Evolutionary conservation across 2,888 invertebrate genomes (phyloP), one percentile per base, ranked within the genome.

Genomic region (Sminthurides aquaticus): DNA sequence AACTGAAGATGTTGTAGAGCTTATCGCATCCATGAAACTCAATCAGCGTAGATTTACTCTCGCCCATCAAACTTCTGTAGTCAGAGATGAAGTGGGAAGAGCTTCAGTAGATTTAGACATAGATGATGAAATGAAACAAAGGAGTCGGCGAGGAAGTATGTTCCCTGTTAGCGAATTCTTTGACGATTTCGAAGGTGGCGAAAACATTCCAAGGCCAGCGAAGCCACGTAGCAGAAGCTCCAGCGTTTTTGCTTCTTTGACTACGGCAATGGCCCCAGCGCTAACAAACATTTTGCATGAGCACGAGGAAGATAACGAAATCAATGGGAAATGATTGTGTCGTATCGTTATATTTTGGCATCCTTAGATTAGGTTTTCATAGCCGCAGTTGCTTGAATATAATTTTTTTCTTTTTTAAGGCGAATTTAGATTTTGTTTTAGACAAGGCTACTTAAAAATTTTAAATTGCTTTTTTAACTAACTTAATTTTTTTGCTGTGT

Each of bases 101-200:
- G 34, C 59, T 18, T 71, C 71, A 2, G 57, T 70, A 27, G 72
- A 72, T 43, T n/a, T 74, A 8, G 48, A 61, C 20, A 70, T 71
- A n/a, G 72, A 72, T 20, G 60, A 62, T 25, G 28, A 20, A 8
- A 57, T 72, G 15, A 22, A 62, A 15, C 71, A 70, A 15, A 60
- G 70, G 11, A 68, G 71, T 69, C 62, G 73, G 18, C 28, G 68
- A 57, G 73, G 74, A 28, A 68, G 68, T 65, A 49, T 74, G n/a
- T 74, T 70, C 64, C 74, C 74, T 8, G 74, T 71, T 55, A 65
- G 58, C 28, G 60, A 57, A 24, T 74, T 72, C 62, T 63, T 71
- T 55, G 74, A 74, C 56, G 74, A 72, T 60, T 74, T 66, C 55
- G 60, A 52, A 52, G 52, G 22, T 15, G 52, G 20, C 22, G 52